Conservation (phyloP, 2,888 invertebrate genomes). For the Drosophila emarginata region DNA sequence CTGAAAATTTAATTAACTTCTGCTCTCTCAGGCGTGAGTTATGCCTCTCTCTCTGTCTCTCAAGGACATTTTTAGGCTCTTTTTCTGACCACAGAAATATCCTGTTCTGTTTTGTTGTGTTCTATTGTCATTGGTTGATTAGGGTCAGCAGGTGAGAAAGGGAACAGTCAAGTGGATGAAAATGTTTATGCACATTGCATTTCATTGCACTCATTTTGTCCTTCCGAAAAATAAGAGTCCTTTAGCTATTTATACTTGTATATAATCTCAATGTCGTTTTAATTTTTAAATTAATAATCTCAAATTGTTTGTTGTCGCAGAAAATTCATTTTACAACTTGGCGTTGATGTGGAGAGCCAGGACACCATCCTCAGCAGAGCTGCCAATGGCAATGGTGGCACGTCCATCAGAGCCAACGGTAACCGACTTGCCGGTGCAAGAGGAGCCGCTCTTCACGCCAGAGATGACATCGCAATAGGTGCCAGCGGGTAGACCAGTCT, state of each 20-base stretch:
- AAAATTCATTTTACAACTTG: constrained; percentile 61
- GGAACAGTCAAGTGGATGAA: not conserved
- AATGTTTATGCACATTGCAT: not conserved
- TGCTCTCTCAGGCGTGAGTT: not conserved
- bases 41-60: not conserved
- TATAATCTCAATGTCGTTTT: not conserved
- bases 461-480: constrained; percentile 93
- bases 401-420: constrained; percentile 72
- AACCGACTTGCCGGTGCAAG: constrained; percentile 76
- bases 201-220: not conserved
- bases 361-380: constrained; percentile 85
- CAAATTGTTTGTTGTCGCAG: not conserved
- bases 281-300: constrained; percentile 20
- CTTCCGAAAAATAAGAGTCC: not conserved
- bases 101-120: not conserved
- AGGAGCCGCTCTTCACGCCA: constrained; percentile 84
- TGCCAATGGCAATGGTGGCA: constrained; percentile 66
- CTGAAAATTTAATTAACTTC: constrained; percentile 57
- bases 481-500: constrained; percentile 89
- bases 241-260: not conserved
- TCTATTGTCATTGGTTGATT: not conserved
- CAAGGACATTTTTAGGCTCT: constrained; percentile 6
- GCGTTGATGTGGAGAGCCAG: constrained; percentile 87
- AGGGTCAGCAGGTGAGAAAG: constrained; percentile 1
- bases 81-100: not conserved